Evolutionary conservation across 92 coral and sea anemone genomes (phyloP), one percentile per base, ranked within the genome.

Genomic region (Phymanthus crucifer): DNA sequence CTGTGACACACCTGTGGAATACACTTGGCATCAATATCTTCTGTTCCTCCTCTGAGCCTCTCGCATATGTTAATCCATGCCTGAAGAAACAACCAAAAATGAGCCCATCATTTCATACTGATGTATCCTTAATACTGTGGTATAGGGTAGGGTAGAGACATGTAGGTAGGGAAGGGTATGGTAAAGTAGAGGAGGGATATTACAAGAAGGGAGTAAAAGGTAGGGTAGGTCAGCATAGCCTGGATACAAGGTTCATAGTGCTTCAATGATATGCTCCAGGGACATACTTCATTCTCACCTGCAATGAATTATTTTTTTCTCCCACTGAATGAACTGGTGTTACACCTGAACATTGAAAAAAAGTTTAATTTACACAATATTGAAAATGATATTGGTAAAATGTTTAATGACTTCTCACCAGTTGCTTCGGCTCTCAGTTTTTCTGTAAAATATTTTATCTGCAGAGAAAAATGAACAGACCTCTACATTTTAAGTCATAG

Each of bases 1-100:
- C 40, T 65, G 52, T 40, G 27, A 34, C 78, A 18, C 81, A 94
- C 98, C 96, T 94, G 98, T 19, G 99, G 99, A 33, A 96, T 86
- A 64, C 97, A 93, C 23, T 90, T 83, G 33, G 91, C 95, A 57
- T 95, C 96, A 27, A 92, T 70, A 68, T 93, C 91, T 64, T 87
- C 88, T 16, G 85, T 83, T 11, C 85, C 89, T 33, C 84, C 85
- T 54, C 85, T 89, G 40, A 93, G 78, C 21, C 87, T 83, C 70
- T 96, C 90, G 5, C 93, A 85, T 16, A 88, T 79, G 29, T 73
- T 87, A 27, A 90, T 81, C 99, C 99, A 96, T n/a, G 85, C 80
- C 98, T 95, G 58, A 36, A 14, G 17, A 47, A 56, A 74, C 24
- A 26, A 43, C 61, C 29, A 7, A 64, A 35, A 19, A 56, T 0